These are phyloP conservation scores for Carlito syrichta DNA, from an alignment of 2,113 vertebrate species.

Conservation along the genomic window DNA sequence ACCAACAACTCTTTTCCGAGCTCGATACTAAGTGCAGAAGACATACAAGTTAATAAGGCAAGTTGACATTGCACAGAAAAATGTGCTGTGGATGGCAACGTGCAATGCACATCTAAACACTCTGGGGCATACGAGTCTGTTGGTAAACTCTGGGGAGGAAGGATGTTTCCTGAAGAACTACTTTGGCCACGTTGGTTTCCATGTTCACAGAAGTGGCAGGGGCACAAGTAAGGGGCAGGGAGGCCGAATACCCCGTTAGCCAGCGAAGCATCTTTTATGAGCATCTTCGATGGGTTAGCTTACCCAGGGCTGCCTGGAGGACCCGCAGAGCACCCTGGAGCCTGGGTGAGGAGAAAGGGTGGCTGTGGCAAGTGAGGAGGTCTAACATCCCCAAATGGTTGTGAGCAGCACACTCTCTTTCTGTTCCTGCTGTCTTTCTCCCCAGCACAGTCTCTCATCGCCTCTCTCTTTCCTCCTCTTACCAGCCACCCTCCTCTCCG, in stretches of 20 bases:
- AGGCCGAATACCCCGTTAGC: neutral
- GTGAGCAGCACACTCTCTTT: neutral
- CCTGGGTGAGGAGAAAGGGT: neutral
- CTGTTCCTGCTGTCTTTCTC: neutral
- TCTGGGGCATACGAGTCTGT: neutral
- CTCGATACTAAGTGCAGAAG: neutral
- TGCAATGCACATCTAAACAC: neutral
- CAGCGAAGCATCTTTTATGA: neutral
- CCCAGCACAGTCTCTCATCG: neutral
- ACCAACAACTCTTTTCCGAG: neutral
- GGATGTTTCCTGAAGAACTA: neutral
- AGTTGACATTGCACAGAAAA: neutral
- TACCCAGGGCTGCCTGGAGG: neutral
- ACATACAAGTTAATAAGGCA: neutral
- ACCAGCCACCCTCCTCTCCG: neutral
- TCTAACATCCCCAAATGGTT: neutral
- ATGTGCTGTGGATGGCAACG: neutral
- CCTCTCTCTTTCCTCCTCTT: neutral
- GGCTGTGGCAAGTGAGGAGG: neutral
- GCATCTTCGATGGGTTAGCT: neutral
- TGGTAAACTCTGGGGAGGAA: neutral
- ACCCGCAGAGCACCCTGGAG: neutral
- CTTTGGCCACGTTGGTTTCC: neutral
- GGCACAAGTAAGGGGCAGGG: neutral
- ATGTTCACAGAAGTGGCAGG: neutral